A percentile compares a stretch with the other conserved stretches of the same genome.
Conservation (phyloP, 2,888 invertebrate genomes). For the Sisyra terminalis region DNA sequence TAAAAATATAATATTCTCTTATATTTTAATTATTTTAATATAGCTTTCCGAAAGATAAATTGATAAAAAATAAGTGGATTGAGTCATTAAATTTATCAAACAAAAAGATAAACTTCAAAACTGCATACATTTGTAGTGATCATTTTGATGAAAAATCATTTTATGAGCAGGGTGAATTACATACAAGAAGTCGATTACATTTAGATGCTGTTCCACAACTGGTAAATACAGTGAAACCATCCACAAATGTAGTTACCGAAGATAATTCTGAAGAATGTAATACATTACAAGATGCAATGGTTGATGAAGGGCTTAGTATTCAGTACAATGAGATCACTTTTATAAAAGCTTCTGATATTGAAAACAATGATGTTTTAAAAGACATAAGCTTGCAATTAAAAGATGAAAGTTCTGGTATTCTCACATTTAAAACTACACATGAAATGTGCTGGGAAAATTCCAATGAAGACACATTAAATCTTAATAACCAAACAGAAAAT, state of each 20-base stretch:
- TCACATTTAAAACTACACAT: no score
- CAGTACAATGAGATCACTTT: not conserved
- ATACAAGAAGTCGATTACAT: conserved; percentile 1
- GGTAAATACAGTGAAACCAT: not conserved
- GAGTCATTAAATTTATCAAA: conserved; percentile 1
- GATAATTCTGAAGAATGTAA: not conserved
- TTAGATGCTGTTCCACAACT: conserved; percentile 2
- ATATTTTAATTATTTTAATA: not conserved
- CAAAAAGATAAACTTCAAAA: conserved; percentile 3
- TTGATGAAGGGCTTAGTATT: not conserved
- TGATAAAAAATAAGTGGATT: conserved; percentile 1
- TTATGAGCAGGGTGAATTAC: not conserved
- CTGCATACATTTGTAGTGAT: conserved; percentile 2
- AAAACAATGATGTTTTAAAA: no score
- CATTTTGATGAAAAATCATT: conserved; percentile 2
- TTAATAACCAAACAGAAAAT: no score
- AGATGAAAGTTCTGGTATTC: no score
- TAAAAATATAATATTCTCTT: conserved; percentile 3
- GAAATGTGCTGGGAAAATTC: no score
- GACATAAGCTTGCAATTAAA: no score
- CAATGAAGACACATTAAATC: no score
- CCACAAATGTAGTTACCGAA: not conserved
- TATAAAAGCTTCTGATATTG: not conserved
- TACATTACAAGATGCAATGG: not conserved
- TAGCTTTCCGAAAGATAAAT: conserved; percentile 1